Evolutionary conservation across 92 coral and sea anemone genomes (phyloP).

Genomic region (Bergia puertoricense): DNA sequence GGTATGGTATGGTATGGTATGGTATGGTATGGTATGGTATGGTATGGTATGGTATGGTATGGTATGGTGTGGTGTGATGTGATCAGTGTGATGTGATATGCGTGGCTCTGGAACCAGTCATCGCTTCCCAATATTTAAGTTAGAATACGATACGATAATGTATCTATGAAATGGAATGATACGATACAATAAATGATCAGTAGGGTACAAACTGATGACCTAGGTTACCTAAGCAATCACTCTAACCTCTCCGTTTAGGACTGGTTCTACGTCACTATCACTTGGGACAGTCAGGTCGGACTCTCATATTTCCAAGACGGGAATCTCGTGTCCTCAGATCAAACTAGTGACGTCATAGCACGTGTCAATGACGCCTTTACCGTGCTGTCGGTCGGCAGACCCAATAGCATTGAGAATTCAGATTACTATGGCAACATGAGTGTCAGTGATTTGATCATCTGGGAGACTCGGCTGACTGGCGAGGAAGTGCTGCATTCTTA

Average conservation of each 20-base stretch:
- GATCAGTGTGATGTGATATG: no score
- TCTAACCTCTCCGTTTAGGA: constrained; percentile 32
- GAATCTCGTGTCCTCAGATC: constrained; percentile 49
- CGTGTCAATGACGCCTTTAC: constrained; percentile 77
- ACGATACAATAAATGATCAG: no score
- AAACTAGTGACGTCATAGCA: constrained; percentile 39
- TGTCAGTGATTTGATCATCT: constrained; percentile 74
- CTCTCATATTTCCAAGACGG: constrained; percentile 80
- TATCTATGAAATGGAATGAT: no score
- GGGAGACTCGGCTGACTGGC: constrained; percentile 64
- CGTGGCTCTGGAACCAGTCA: no score
- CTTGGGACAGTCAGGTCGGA: constrained; percentile 70
- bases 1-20: no score
- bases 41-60: no score
- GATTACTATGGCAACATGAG: constrained; percentile 77
- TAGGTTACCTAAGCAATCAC: background rate
- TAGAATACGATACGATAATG: no score
- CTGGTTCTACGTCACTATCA: constrained; percentile 76
- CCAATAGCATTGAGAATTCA: constrained; percentile 65
- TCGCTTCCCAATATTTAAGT: no score
- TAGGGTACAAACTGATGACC: no score
- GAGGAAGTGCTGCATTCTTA: constrained; percentile 78
- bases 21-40: no score
- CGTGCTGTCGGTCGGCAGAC: constrained; percentile 68
- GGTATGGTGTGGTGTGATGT: no score